Evolutionary conservation across 2,113 vertebrate genomes (phyloP), one percentile per base, ranked within the genome.

Genomic region (Pollachius pollachius): DNA sequence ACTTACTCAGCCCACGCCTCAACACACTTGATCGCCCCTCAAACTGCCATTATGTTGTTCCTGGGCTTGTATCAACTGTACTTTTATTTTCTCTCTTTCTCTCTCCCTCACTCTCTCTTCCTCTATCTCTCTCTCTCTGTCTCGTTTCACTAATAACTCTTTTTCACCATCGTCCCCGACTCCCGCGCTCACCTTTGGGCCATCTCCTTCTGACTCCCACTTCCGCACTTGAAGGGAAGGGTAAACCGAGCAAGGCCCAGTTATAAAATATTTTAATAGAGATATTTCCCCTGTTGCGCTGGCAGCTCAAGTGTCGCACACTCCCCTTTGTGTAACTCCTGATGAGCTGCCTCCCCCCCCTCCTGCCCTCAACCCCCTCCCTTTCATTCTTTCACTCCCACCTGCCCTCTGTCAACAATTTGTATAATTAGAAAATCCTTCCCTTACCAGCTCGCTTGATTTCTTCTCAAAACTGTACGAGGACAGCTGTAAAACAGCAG

Each of bases 391-490:
- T 80, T 82, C 85, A 83, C 91, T 91, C 91, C 89, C 88, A 88
- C 89, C 73, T 13, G 30, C 58, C 75, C 64, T 88, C 84, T 82
- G 85, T 90, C 87, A 88, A 90, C 89, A 87, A 83, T 84, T 85
- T 86, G 85, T 81, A 81, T 70, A 81, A 90, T 87, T 85, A 74
- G 76, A 91, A 88, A 83, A 84, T 63, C 91, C 91, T 93, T 92
- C 89, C 68, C 96, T 97, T 92, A 98, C 96, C 95, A 95, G 92
- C 89, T 97, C 96, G 52, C 85, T 92, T 74, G 95, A 84, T 91
- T 95, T 97, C 93, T 97, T 98, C 90, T 97, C 93, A 86, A 97
- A 93, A 90, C 90, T 94, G 90, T 94, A 97, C 85, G 97, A 96
- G 85, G 94, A 93, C 91, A 98, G 89, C 97, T 99, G 93, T 76